Evolutionary conservation across 2,888 invertebrate species (phyloP), one percentile per base, ranked within the genome.

Genomic region (Portevinia maculata): DNA sequence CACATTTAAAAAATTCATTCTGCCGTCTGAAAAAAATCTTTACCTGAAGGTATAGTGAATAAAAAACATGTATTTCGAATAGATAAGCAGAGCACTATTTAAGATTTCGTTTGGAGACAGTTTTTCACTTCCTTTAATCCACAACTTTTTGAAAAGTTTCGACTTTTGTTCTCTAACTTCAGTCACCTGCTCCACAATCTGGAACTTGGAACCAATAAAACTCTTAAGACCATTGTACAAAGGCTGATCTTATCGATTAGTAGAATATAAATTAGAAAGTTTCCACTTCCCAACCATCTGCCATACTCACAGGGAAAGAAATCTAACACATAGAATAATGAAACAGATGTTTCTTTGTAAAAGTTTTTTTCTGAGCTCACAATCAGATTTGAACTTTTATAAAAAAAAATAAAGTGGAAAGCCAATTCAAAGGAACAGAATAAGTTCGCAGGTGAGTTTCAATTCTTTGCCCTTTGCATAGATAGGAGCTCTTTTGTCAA

Each of bases 221-320:
- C 34, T 60, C 32, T 53, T 53, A 44, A 71, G 62, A 28, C 62
- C 62, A 60, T 62, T 71, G 52, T 62, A 24, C 71, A n/a, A 24
- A 46, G 55, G 39, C 55, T 55, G 76, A 76, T 69, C 69, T 76
- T 76, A 76, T 76, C 76, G 76, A 62, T 60, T 62, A 11, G 48
- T 39, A 19, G 75, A 75, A 67, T 67, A 75, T 75, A 75, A 75
- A 75, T 75, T 75, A 60, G 39, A 50, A 76, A 76, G 76, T 76
- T 76, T 46, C 59, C 19, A 11, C 34, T 32, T 2, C 13, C 15
- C 19, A n/a, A 52, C 9, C 37, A 34, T 48, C 39, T 41, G 41
- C 39, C 37, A n/a, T n/a, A n/a, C n/a, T 34, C 59, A n/a, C 21
- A 34, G 37, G 44, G 59, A 28, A 13, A 19, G 15, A 52, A 52